Conservation (phyloP, 1,140 invertebrate genomes). For the Bombyx mandarina region DNA sequence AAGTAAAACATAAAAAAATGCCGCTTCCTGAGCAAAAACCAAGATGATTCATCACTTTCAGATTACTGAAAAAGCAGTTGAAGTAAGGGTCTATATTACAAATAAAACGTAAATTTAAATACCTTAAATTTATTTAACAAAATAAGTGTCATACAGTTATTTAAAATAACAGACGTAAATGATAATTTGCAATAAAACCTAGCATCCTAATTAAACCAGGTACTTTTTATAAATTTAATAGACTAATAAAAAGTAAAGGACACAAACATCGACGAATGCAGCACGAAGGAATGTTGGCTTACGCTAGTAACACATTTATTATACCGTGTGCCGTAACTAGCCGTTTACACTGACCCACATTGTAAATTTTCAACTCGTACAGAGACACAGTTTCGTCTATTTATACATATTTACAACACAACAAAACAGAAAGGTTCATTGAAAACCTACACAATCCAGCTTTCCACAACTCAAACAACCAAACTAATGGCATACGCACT, state of each 20-base stretch:
- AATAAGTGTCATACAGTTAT: slow-evolving; percentile 70
- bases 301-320: slow-evolving; percentile 33
- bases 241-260: slow-evolving; percentile 50
- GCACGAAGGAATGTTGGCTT: slow-evolving; percentile 69
- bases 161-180: slow-evolving; percentile 70
- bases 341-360: slow-evolving; percentile 31
- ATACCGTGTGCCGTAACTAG: slow-evolving; percentile 24
- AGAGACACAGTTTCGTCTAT: slow-evolving; percentile 1
- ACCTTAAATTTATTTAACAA: slow-evolving; percentile 71
- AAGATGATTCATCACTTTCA: too few species aligned
- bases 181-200: slow-evolving; percentile 68
- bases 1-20: too few species aligned
- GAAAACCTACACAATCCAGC: neutral
- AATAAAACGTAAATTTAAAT: slow-evolving; percentile 53
- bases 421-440: neutral
- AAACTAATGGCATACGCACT: slow-evolving; percentile 10
- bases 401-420: neutral
- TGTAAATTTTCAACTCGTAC: slow-evolving; percentile 9
- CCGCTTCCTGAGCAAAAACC: too few species aligned
- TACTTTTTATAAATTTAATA: slow-evolving; percentile 67
- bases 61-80: too few species aligned
- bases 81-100: neutral
- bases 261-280: slow-evolving; percentile 57
- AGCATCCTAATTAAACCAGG: slow-evolving; percentile 69
- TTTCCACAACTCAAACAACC: neutral